phyloP scores from a whole-genome alignment of 2,888 invertebrate genomes.

The Mellilla xanthometata region DNA sequence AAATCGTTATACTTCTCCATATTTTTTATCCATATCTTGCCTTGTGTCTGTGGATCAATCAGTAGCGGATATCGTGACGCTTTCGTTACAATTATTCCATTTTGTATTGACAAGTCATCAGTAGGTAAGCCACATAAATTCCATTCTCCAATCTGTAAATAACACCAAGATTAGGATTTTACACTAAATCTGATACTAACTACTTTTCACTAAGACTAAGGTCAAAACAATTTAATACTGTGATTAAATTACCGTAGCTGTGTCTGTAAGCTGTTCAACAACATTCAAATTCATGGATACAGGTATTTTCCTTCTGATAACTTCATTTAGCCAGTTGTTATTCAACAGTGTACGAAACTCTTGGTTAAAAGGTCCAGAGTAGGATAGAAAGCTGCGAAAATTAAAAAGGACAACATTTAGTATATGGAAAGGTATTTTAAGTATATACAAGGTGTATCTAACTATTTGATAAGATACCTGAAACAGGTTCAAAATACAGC shows the following conservation, averaged over 20 bases:
- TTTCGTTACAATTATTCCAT: constrained; percentile 95
- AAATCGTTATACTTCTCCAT: constrained; percentile 89
- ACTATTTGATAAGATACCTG: too few relatives aligned
- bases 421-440: too few relatives aligned
- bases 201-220: too few relatives aligned
- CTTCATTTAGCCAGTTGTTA: constrained; percentile 86
- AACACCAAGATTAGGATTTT: too few relatives aligned
- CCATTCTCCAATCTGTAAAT: constrained; percentile 91
- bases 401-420: too few relatives aligned
- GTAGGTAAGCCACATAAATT: constrained; percentile 94
- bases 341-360: constrained; percentile 88
- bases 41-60: constrained; percentile 96
- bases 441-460: too few relatives aligned
- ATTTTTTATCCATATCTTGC: constrained; percentile 94
- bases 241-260: constrained; percentile 83
- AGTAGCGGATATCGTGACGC: constrained; percentile 91
- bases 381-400: constrained; percentile 87
- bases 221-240: background rate
- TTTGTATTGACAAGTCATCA: constrained; percentile 94
- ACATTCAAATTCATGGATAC: constrained; percentile 89
- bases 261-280: constrained; percentile 90
- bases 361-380: constrained; percentile 95
- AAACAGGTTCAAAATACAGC: background rate
- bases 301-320: constrained; percentile 88
- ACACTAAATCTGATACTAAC: too few relatives aligned